Base-by-base conservation (phyloP, 35 echinoderm and acorn worm genomes). In the Apostichopus japonicus region DNA sequence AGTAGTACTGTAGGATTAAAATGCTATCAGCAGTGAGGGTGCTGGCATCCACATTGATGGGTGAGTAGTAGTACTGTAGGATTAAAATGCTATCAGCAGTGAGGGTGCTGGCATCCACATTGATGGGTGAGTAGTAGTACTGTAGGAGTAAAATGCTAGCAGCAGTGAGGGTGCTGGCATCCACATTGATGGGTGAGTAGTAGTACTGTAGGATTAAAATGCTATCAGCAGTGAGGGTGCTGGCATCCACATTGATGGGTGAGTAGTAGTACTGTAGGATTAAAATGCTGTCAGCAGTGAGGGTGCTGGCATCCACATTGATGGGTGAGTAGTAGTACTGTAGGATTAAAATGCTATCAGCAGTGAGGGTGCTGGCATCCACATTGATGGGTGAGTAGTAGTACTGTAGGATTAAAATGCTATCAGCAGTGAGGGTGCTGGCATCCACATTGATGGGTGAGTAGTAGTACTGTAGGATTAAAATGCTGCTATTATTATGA, bases 301-400 rank as follows among this genome's bases (percentile, higher is more conserved):
- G 10, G 79, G 33, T 13, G 79, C 79, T 54, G 11, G 16, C 17
- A 58, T 57, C 55, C 55, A 61, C 21, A 71, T 6, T 67, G 86
- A 87, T 65, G 56, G 86, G 86, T 87, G 27, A 87, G 56, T 87
- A n/a, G n/a, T n/a, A n/a, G n/a, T n/a, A n/a, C n/a, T n/a, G n/a
- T n/a, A n/a, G n/a, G n/a, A n/a, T n/a, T n/a, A n/a, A n/a, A n/a
- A n/a, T n/a, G n/a, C n/a, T n/a, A 21, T 22, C 15, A 84, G 16
- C 27, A 83, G n/a, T 54, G 44, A 83, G 10, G 79, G 33, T 13
- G 79, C 79, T 54, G 11, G 16, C 17, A 58, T 57, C 55, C 55
- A 61, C 21, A 71, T 6, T 67, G 86, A 87, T 65, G 56, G 86
- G 86, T 87, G 27, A 87, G 56, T 87, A n/a, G n/a, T n/a, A n/a